Evolutionary conservation across 2,113 vertebrate species (phyloP), one percentile per base, ranked within the genome.

Genomic region (Carlito syrichta): DNA sequence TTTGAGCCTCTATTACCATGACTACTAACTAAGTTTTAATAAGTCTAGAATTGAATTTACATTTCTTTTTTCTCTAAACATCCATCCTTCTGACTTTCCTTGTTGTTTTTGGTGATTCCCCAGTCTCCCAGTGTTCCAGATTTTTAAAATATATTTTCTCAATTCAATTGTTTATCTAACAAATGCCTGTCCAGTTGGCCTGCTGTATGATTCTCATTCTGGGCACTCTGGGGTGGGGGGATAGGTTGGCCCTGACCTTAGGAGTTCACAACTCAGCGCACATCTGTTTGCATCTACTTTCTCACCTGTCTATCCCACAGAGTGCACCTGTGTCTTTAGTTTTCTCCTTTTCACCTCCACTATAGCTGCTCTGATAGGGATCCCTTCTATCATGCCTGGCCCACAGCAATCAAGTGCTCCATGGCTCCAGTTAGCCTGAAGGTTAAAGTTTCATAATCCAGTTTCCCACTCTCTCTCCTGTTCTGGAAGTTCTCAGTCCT

Each of bases 271-370:
- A 8, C 9, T 56, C n/a, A 40, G 35, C 0, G 3, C 40, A 3
- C 35, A n/a, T 2, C 35, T 35, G 10, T n/a, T 6, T 60, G 17
- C 30, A 19, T 14, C 8, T 2, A 38, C 25, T 48, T 25, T 63
- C 4, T 48, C 4, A 35, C 9, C 35, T 2, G 8, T 27, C 8
- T 19, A 8, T 9, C 13, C 17, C 3, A 3, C 20, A 3, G 5
- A 35, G 45, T 1, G 3, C 1, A 13, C 12, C 22, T 25, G 0
- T 17, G 52, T 62, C 40, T 60, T 74, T 32, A 4, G 12, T 12
- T 32, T 60, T 12, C 87, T 56, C 38, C 45, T 73, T 56, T 20
- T 9, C 60, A 45, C 11, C 12, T 25, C 14, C 6, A 27, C 30
- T 27, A 2, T 22, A 13, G 86, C 12, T 1, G 1, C 7, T 16